A percentile compares a stretch with the other conserved stretches of the same genome.
These are phyloP conservation scores for Lasioglossum albipes DNA, from an alignment of 1,140 invertebrate genomes.

Conservation along the genomic window DNA sequence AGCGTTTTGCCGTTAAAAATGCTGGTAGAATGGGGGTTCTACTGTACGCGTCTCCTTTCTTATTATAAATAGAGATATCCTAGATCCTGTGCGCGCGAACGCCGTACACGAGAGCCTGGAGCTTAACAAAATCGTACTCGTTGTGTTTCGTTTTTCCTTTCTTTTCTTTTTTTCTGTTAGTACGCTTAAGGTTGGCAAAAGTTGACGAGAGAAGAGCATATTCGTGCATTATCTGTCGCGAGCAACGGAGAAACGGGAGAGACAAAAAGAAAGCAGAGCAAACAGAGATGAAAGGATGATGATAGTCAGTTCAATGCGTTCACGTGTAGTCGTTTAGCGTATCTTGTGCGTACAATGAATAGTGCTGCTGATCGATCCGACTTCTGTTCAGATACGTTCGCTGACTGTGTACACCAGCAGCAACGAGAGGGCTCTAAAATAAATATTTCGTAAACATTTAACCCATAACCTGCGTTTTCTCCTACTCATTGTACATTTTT, in stretches of 20 bases:
- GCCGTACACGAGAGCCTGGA: constrained; percentile 36
- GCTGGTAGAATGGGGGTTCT: not conserved
- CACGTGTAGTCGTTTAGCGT: constrained; percentile 41
- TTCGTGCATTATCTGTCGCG: too few relatives aligned
- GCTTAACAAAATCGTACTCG: not conserved
- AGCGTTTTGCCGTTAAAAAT: too few relatives aligned
- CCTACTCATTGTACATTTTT: constrained; percentile 75
- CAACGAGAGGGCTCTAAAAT: constrained; percentile 38
- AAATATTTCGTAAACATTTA: constrained; percentile 57
- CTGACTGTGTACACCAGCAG: constrained; percentile 26
- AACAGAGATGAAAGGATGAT: constrained; percentile 20
- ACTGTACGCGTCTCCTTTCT: not conserved
- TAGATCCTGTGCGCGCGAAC: constrained; percentile 37
- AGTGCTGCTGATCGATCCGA: constrained; percentile 44
- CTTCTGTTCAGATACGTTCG: constrained; percentile 27
- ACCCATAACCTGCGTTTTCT: constrained; percentile 70
- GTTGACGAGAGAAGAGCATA: not conserved
- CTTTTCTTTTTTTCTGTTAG: too few relatives aligned
- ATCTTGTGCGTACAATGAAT: constrained; percentile 43
- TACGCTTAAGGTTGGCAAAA: constrained; percentile 13
- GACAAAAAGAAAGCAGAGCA: not conserved
- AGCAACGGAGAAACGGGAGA: too few relatives aligned
- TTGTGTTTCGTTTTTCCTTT: not conserved
- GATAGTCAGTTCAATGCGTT: constrained; percentile 28
- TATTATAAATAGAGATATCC: constrained; percentile 4